Evolutionary conservation across 2,113 vertebrate genomes (phyloP).

Genomic region (Perca fluviatilis): DNA sequence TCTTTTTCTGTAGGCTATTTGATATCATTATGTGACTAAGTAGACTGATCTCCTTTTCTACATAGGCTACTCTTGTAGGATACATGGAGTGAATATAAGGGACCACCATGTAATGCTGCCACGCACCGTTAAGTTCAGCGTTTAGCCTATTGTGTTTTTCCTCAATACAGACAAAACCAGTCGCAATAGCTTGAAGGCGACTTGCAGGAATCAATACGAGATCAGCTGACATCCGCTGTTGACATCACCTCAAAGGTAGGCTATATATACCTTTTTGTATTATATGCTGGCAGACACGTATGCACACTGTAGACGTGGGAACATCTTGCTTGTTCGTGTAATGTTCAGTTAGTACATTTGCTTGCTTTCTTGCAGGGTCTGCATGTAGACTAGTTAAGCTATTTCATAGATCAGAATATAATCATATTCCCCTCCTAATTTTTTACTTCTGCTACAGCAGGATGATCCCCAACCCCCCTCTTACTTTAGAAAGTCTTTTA

Average conservation of each 20-base stretch:
- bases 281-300: no score
- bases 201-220: not conserved
- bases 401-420: not conserved
- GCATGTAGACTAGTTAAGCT: constrained; percentile 1
- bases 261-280: no score
- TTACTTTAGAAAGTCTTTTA: not conserved
- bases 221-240: not conserved
- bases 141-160: not conserved
- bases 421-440: not conserved
- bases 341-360: accelerated
- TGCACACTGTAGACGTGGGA: no score
- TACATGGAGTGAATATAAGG: not conserved
- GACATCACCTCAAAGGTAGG: constrained; percentile 28
- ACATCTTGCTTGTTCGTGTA: not conserved
- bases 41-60: not conserved
- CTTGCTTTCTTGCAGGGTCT: constrained; percentile 19
- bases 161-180: not conserved
- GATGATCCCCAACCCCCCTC: not conserved
- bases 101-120: not conserved
- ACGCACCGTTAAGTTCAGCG: no score
- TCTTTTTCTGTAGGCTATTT: not conserved
- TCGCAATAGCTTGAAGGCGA: constrained; percentile 2
- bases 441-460: not conserved
- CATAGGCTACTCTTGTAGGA: not conserved
- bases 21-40: not conserved